These are phyloP conservation scores for Gerris lacustris DNA, from an alignment of 2,888 invertebrate genomes.

Conservation along the genomic window DNA sequence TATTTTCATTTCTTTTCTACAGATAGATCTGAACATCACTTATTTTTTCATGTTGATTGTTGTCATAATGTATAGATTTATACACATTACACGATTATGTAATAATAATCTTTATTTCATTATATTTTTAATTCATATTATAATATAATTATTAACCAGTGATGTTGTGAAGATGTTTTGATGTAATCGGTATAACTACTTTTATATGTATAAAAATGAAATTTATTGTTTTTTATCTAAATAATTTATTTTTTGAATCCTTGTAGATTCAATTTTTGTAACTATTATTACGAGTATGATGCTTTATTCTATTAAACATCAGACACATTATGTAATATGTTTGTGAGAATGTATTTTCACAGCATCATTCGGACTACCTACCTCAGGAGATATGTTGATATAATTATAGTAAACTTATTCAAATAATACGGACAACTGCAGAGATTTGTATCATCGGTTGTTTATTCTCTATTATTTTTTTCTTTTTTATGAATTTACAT, in stretches of 20 bases:
- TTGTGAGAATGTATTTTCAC: not conserved
- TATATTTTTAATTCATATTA: constrained; percentile 8
- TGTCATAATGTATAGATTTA: not conserved
- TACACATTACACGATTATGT: not conserved
- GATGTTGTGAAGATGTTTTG: too few species aligned
- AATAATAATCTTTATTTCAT: constrained; percentile 3
- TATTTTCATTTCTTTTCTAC: not conserved
- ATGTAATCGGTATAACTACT: too few species aligned
- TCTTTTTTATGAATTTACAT: not conserved
- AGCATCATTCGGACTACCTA: not conserved
- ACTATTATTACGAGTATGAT: too few species aligned
- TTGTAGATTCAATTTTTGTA: too few species aligned
- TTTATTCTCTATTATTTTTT: not conserved
- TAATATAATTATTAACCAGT: not conserved
- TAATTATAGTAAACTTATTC: constrained; percentile 1
- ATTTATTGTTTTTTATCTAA: too few species aligned
- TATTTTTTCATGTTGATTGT: constrained; percentile 4
- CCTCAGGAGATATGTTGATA: not conserved
- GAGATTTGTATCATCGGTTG: not conserved
- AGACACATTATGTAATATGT: too few species aligned
- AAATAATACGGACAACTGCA: not conserved
- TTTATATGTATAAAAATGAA: too few species aligned
- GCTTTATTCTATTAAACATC: too few species aligned
- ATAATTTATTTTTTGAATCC: too few species aligned
- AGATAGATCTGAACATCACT: constrained; percentile 13